Conservation (phyloP, 1,140 invertebrate species). For the Plectrocnemia conspersa region DNA sequence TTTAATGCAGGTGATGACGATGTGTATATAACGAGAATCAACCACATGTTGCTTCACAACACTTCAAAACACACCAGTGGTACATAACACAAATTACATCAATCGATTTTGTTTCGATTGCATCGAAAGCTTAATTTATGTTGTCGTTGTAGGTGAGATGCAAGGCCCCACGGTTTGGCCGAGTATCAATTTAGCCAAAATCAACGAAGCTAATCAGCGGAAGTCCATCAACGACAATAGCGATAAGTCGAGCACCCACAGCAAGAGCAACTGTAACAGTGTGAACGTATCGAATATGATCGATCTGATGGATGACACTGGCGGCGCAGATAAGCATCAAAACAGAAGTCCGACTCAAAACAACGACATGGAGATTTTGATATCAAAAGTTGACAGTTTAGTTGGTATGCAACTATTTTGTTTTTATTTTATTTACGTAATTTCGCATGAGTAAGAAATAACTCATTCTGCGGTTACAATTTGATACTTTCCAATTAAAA, state of each 20-base stretch:
- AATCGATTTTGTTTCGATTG: conserved; percentile 5
- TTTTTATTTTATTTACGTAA: not conserved
- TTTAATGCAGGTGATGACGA: conserved; percentile 21
- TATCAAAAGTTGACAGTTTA: conserved; percentile 22
- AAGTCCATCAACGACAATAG: conserved; percentile 42
- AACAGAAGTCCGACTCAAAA: conserved; percentile 16
- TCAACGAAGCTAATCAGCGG: conserved; percentile 46
- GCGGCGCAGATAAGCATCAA: conserved; percentile 10
- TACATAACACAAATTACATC: conserved; percentile 12
- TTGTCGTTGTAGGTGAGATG: no score
- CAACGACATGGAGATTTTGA: conserved; percentile 9
- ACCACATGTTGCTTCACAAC: conserved; percentile 15
- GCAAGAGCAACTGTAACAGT: conserved; percentile 36
- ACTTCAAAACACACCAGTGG: conserved; percentile 20
- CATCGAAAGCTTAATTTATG: no score
- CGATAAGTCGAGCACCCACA: conserved; percentile 43
- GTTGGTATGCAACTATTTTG: conserved; percentile 11
- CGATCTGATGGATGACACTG: conserved; percentile 21
- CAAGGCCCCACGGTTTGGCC: conserved; percentile 45
- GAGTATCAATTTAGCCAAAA: conserved; percentile 46
- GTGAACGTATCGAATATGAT: conserved; percentile 22
- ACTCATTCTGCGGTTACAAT: not conserved
- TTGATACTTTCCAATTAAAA: not conserved
- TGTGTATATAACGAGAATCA: conserved; percentile 17
- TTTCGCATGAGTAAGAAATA: conserved; percentile 1